A percentile compares a stretch with the other conserved stretches of the same genome.
Evolutionary conservation across 2,888 invertebrate species (phyloP).

Genomic region (Melangyna quadrimaculata): DNA sequence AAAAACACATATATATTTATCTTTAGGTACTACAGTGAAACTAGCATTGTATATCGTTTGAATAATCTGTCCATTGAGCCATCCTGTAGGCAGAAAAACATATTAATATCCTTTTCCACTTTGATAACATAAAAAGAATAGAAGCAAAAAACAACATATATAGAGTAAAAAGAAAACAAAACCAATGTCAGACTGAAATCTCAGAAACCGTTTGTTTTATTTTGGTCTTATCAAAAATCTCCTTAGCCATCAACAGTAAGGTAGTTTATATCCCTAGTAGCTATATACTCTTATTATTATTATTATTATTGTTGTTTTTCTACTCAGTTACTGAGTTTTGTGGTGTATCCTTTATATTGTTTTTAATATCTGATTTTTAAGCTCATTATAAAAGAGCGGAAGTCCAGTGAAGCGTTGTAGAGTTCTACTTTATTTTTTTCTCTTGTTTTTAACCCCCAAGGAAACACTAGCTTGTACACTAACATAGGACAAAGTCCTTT

Average conservation of each 20-base stretch:
- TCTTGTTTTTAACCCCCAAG: neutral
- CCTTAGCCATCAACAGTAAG: neutral
- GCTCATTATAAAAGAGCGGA: constrained; percentile 31
- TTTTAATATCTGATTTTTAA: constrained; percentile 34
- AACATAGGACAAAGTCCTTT: constrained; percentile 41
- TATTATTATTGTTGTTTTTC: neutral
- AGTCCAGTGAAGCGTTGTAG: constrained; percentile 29
- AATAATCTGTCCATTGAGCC: neutral
- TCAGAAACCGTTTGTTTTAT: neutral
- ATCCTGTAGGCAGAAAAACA: neutral
- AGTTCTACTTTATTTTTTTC: neutral
- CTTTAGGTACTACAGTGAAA: neutral
- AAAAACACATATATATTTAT: too few relatives aligned
- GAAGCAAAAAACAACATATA: neutral
- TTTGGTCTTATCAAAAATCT: neutral
- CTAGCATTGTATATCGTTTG: neutral
- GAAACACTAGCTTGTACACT: neutral
- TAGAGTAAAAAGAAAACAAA: neutral
- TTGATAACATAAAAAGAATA: neutral
- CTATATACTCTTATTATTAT: neutral
- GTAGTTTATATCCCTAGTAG: neutral
- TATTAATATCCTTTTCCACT: constrained; percentile 9
- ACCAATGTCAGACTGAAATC: constrained; percentile 6
- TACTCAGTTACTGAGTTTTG: neutral
- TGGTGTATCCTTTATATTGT: constrained; percentile 13